A percentile compares a stretch with the other conserved stretches of the same genome.
These are phyloP conservation scores for Silurus asotus DNA, from an alignment of 2,113 vertebrate genomes.

Conservation along the genomic window DNA sequence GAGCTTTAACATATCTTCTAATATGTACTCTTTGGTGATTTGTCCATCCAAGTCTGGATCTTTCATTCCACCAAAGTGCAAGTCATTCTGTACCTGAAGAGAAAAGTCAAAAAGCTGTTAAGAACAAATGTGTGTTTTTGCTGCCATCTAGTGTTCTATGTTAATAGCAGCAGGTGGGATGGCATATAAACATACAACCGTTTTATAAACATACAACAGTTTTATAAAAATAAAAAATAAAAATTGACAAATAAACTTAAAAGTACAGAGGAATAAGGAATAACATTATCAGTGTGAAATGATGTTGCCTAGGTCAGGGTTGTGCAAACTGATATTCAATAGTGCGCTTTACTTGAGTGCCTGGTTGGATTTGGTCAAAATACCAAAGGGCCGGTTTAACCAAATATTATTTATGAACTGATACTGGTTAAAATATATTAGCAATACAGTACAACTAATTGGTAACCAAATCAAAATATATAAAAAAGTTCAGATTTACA, in stretches of 20 bases:
- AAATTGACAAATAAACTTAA: not conserved
- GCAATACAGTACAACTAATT: not conserved
- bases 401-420: not conserved
- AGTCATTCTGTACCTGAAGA: slow-evolving; percentile 80
- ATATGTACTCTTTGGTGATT: slow-evolving; percentile 79
- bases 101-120: not conserved
- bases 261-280: not conserved
- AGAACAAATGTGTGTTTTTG: not conserved
- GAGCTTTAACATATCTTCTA: slow-evolving; percentile 85
- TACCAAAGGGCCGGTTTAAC: not conserved
- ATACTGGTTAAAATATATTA: not conserved
- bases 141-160: slow-evolving; percentile 60
- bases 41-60: slow-evolving; percentile 73
- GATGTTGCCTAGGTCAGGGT: not conserved
- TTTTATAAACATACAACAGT: not conserved
- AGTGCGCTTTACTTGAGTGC: not conserved
- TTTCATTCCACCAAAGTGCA: slow-evolving; percentile 73
- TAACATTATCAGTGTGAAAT: not conserved
- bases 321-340: too few species aligned
- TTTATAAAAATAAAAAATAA: not conserved
- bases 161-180: not conserved
- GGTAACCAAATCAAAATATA: not conserved
- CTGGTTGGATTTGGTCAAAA: not conserved
- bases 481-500: not conserved
- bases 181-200: not conserved